Evolutionary conservation across 2,888 invertebrate genomes (phyloP), one percentile per base, ranked within the genome.

Genomic region (Athalia rosae): DNA sequence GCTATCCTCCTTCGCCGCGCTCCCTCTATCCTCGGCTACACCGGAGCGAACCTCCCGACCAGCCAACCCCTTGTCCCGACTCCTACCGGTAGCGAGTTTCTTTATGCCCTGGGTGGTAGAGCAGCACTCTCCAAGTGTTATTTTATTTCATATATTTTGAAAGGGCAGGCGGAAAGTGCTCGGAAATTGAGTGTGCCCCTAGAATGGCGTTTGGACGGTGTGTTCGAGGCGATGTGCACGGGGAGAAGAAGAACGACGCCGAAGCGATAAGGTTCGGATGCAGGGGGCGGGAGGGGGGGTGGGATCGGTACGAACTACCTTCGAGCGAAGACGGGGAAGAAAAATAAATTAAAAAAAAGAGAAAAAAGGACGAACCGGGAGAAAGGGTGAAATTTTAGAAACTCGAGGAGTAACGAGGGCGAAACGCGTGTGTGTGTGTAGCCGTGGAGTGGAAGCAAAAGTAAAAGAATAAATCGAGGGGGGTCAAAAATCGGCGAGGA

Each of bases 101-200:
- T 76, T 76, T 84, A 80, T 64, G 84, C 76, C 79, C 47, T 28
- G 47, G 74, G 73, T 67, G 48, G 71, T 76, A 73, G 63, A 66
- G 61, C 45, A 69, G 62, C 81, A 79, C 81, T 79, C 77, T 64
- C 79, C 64, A 79, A 73, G 80, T 77, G 79, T 78, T 82, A 81
- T 82, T 83, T 83, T 81, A 82, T 81, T 83, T 81, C 77, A 63
- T 73, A 80, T 81, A 81, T 82, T 83, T 83, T 82, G 77, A 80
- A 82, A 83, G 80, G 80, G 77, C 78, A 58, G 77, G 79, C 77
- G 80, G 79, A 83, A 83, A 84, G 83, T 84, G 82, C 81, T 83
- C 79, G 79, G 80, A 79, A 82, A 83, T 83, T 79, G 83, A 83
- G 84, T 80, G 81, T 77, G 76, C 81, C 62, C 77, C 77, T 41